Conservation (phyloP, 1,140 invertebrate species). For the Zaprionus lachaisei region DNA sequence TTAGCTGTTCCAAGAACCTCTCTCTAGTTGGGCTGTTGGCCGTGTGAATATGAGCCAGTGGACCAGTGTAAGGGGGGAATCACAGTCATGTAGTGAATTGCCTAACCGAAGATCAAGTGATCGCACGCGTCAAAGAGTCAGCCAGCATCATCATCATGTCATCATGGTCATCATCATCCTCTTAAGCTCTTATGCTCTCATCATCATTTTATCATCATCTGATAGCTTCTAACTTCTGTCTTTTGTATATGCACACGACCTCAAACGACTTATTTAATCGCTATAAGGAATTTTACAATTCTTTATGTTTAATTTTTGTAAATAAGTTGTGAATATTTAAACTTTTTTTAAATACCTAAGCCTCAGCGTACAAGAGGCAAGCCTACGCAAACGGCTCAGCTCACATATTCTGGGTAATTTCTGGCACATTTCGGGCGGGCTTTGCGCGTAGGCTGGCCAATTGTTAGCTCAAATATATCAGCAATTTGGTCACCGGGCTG, state of each 20-base stretch:
- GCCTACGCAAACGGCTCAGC: conserved; percentile 46
- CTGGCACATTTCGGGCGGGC: background rate
- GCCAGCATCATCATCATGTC: conserved; percentile 43
- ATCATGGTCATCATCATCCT: conserved; percentile 32
- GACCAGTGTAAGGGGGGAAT: conserved; percentile 27
- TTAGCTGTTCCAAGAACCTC: conserved; percentile 56
- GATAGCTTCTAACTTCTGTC: conserved; percentile 49
- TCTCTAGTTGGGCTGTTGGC: conserved; percentile 50
- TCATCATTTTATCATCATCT: conserved; percentile 34
- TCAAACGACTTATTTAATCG: conserved; percentile 59
- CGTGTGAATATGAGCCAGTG: conserved; percentile 30
- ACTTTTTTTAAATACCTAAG: conserved; percentile 77
- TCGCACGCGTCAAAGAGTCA: conserved; percentile 40
- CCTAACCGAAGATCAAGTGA: conserved; percentile 35
- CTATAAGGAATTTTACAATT: conserved; percentile 83
- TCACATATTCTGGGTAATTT: conserved; percentile 19
- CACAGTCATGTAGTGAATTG: conserved; percentile 27
- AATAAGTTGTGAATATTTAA: conserved; percentile 69
- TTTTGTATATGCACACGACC: conserved; percentile 40
- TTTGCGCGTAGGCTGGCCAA: conserved; percentile 57
- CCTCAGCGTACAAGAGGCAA: conserved; percentile 51
- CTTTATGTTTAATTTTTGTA: conserved; percentile 72
- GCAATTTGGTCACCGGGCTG: conserved; percentile 45
- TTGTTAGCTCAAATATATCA: conserved; percentile 56
- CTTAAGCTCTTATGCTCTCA: conserved; percentile 12